Evolutionary conservation across 2,888 invertebrate species (phyloP), one percentile per base, ranked within the genome.

Genomic region (Eudemis profundana): DNA sequence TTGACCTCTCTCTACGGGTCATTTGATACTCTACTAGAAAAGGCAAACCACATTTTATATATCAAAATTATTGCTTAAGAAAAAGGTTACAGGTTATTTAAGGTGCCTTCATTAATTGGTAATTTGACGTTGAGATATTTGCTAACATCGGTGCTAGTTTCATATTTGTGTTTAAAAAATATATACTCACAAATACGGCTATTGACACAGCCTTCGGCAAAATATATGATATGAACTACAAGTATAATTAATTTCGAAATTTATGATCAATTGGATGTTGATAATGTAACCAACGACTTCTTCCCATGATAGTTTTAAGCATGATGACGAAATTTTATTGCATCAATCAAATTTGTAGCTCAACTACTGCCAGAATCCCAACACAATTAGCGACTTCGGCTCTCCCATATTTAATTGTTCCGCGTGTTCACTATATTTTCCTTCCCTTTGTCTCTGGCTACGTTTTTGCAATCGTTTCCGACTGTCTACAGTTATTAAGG

Each of bases 381-480:
- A 23, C 51, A 59, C n/a, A 49, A 33, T 54, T 70, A 74, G 72
- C 70, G 72, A 70, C 74, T 72, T n/a, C 75, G 70, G 49, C 67
- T 79, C 83, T 84, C 79, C 75, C 79, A 83, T 83, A 64, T 59
- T 62, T 57, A 81, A 78, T 74, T 78, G 82, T 83, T 84, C 83
- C 82, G 80, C 77, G 78, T 70, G 69, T 67, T 69, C 82, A 79
- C 82, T 84, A 84, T 81, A 82, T 87, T 88, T 87, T 80, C 84
- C 80, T 85, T 87, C 86, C 83, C 85, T 90, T 90, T 90, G 90
- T 89, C 83, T 86, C 78, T 78, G 77, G 74, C 81, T 87, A 76
- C 77, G 87, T 89, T 90, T 90, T 90, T 91, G 89, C 89, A 86
- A 86, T 79, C 78, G 79, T 88, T 90, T 90, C 90, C 90, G 89